Evolutionary conservation across 2,888 invertebrate species (phyloP).

Genomic region (Mantis religiosa): DNA sequence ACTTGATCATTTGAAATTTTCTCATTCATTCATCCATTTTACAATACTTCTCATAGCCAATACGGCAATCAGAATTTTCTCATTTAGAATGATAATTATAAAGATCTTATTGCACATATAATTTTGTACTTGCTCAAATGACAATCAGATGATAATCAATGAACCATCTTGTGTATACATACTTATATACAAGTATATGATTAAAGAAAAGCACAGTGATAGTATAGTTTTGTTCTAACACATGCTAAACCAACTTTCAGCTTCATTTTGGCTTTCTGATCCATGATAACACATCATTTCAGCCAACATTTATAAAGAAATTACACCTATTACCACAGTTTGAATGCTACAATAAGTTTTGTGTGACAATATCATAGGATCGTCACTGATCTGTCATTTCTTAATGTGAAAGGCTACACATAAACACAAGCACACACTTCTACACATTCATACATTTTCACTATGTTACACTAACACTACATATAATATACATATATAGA

Average conservation of each 20-base stretch:
- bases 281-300: background rate
- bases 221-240: background rate
- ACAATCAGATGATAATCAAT: background rate
- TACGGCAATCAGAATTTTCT: no score
- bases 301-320: background rate
- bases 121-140: background rate
- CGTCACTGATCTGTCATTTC: background rate
- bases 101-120: background rate
- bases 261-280: background rate
- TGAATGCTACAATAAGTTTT: background rate
- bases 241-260: background rate
- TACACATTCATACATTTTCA: conserved; percentile 6
- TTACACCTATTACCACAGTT: background rate
- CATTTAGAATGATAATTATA: no score
- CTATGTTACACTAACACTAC: conserved; percentile 1
- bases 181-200: background rate
- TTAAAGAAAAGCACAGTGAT: background rate
- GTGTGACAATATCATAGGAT: background rate
- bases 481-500: background rate
- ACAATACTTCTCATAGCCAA: no score
- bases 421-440: background rate
- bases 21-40: no score
- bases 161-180: background rate
- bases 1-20: no score
- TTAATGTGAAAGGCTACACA: background rate